These are phyloP conservation scores for Leptoclinus maculatus DNA, from an alignment of 2,797 vertebrate species.

Conservation along the genomic window DNA sequence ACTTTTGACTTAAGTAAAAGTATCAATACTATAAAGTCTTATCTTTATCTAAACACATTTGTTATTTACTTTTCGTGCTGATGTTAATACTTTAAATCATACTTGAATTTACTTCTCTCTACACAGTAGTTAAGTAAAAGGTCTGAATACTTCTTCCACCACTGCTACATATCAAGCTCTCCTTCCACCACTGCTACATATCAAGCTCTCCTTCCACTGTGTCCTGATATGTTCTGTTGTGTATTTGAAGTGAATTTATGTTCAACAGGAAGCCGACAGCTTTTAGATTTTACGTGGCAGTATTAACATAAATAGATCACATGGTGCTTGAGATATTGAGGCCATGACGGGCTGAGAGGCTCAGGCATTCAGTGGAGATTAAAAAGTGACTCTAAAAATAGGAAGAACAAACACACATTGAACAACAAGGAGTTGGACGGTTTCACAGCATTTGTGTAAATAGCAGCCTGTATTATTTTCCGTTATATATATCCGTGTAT, in stretches of 20 bases:
- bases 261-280: neutral
- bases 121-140: no score
- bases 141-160: no score
- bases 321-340: neutral
- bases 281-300: neutral
- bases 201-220: neutral
- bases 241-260: neutral
- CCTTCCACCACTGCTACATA: neutral
- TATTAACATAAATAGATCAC: slow-evolving; percentile 11
- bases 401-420: neutral
- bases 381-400: slow-evolving; percentile 7
- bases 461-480: slow-evolving; percentile 9
- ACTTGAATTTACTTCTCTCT: no score
- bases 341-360: neutral
- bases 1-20: neutral
- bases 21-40: neutral
- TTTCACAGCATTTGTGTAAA: neutral
- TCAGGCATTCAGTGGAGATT: neutral
- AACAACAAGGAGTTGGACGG: neutral
- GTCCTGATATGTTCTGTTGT: neutral
- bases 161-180: neutral
- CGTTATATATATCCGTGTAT: neutral
- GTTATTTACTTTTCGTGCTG: no score
- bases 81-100: no score
- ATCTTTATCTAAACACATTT: no score